Percentiles rank a stretch among this genome's conserved stretches.
These are phyloP conservation scores for Meandrusa payeni DNA, from an alignment of 2,888 invertebrate species.

Conservation along the genomic window DNA sequence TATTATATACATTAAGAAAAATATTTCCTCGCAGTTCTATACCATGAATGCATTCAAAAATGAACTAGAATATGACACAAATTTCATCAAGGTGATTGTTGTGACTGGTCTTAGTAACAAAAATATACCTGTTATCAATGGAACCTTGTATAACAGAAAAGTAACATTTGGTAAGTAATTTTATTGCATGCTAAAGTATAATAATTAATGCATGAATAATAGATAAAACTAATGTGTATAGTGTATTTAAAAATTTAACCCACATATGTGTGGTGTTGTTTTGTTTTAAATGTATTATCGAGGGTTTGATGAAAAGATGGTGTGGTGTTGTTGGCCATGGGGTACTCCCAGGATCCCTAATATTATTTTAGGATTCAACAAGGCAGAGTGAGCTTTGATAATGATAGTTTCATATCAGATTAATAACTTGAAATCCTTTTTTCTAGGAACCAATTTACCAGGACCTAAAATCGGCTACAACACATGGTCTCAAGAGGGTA, in stretches of 20 bases:
- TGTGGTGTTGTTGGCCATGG: too few relatives aligned
- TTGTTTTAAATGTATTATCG: too few relatives aligned
- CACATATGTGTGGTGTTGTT: too few relatives aligned
- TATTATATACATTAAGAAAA: slow-evolving; percentile 87
- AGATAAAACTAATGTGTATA: too few relatives aligned
- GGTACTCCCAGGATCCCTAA: too few relatives aligned
- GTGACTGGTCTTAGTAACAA: slow-evolving; percentile 90
- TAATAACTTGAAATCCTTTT: slow-evolving; percentile 13
- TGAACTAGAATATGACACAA: slow-evolving; percentile 94
- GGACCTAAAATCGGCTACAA: slow-evolving; percentile 93
- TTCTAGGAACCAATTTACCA: slow-evolving; percentile 90
- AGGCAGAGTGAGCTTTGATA: too few relatives aligned
- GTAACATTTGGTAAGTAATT: slow-evolving; percentile 85
- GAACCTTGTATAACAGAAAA: slow-evolving; percentile 87
- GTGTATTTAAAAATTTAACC: too few relatives aligned
- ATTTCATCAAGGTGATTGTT: slow-evolving; percentile 97
- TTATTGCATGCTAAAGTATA: background rate
- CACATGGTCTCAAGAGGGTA: slow-evolving; percentile 94
- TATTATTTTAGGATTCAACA: too few relatives aligned
- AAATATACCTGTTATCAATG: slow-evolving; percentile 85
- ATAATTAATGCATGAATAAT: too few relatives aligned
- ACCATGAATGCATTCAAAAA: slow-evolving; percentile 91
- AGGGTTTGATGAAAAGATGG: too few relatives aligned
- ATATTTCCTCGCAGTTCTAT: slow-evolving; percentile 68
- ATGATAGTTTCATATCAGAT: background rate